These are phyloP conservation scores for Panopea generosa DNA, from an alignment of 2,888 invertebrate species.

Conservation along the genomic window DNA sequence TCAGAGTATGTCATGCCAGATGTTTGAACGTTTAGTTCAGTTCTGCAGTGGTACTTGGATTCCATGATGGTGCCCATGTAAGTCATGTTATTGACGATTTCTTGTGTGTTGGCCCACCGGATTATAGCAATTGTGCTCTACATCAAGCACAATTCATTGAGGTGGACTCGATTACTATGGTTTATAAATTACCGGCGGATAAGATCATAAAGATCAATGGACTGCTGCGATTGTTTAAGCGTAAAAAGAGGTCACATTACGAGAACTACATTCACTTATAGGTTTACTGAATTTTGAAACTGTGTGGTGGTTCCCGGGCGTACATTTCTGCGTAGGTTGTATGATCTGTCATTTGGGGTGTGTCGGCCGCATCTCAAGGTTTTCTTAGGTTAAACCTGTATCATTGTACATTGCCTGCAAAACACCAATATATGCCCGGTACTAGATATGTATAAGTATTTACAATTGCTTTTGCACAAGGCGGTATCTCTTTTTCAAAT, in stretches of 20 bases:
- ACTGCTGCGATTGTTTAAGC: not conserved
- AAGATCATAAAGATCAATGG: slow-evolving; percentile 7
- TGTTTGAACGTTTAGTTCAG: slow-evolving; percentile 17
- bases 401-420: not conserved
- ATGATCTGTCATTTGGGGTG: slow-evolving; percentile 28
- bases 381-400: slow-evolving; percentile 7
- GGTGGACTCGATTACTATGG: slow-evolving; percentile 13
- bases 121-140: not conserved
- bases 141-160: slow-evolving; percentile 22
- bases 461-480: not conserved
- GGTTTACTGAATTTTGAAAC: slow-evolving; percentile 19
- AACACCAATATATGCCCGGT: not conserved
- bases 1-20: slow-evolving; percentile 1
- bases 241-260: slow-evolving; percentile 14
- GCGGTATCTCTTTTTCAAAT: not conserved
- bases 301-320: slow-evolving; percentile 21
- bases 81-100: too few relatives aligned
- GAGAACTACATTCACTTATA: slow-evolving; percentile 28
- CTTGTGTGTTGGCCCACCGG: slow-evolving; percentile 3
- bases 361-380: slow-evolving; percentile 18
- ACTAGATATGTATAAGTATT: not conserved
- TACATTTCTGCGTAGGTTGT: slow-evolving; percentile 30
- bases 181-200: slow-evolving; percentile 11
- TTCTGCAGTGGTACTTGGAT: slow-evolving; percentile 18
- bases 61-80: not conserved